A percentile compares a stretch with the other conserved stretches of the same genome.
Evolutionary conservation across 2,797 vertebrate genomes (phyloP).

Genomic region (Allobates femoralis): DNA sequence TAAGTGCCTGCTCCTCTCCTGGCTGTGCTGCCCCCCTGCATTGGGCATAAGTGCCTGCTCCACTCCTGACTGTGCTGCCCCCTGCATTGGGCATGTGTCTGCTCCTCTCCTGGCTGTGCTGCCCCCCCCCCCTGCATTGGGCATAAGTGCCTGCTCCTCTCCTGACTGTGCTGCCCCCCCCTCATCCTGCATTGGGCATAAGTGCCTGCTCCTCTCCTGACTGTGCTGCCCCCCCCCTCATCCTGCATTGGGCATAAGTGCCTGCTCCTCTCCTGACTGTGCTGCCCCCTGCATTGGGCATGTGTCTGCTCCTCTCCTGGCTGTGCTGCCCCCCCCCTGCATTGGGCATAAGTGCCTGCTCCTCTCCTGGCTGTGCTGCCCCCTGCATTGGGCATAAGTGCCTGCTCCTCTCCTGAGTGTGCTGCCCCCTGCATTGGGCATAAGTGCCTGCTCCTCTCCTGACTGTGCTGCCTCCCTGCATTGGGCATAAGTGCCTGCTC

Average conservation of each 20-base stretch:
- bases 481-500: conserved; percentile 73
- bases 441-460: conserved; percentile 73
- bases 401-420: conserved; percentile 30
- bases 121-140: conserved; percentile 30
- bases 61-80: too few species aligned
- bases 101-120: conserved; percentile 8
- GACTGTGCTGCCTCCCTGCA: neutral
- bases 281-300: conserved; percentile 71
- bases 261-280: conserved; percentile 31
- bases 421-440: neutral
- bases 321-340: neutral
- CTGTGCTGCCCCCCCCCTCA: conserved; percentile 10
- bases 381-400: conserved; percentile 74
- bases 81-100: conserved; percentile 77
- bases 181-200: conserved; percentile 66
- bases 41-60: too few species aligned
- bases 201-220: conserved; percentile 69
- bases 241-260: conserved; percentile 73
- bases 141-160: conserved; percentile 73
- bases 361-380: neutral
- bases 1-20: conserved; percentile 73
- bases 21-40: neutral
- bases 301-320: conserved; percentile 69
- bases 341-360: conserved; percentile 72
- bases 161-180: neutral